Evolutionary conservation across 2,888 invertebrate genomes (phyloP).

Genomic region (Euspilapteryx auroguttella): DNA sequence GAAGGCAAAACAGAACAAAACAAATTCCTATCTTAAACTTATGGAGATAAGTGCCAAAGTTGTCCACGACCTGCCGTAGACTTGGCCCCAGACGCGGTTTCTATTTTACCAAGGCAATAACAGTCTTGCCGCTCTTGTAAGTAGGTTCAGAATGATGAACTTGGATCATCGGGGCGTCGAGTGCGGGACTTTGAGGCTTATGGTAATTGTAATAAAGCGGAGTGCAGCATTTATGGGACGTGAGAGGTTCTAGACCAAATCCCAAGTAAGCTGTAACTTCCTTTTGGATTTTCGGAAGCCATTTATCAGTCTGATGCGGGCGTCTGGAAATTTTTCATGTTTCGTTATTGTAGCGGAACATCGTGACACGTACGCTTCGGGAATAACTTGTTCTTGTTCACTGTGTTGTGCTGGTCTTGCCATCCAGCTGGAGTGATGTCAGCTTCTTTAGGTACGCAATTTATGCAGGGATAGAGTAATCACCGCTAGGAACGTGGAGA

Average conservation of each 20-base stretch:
- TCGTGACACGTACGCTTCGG: slow-evolving; percentile 43
- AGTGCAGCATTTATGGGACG: slow-evolving; percentile 62
- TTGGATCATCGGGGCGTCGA: slow-evolving; percentile 34
- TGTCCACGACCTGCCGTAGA: slow-evolving; percentile 25
- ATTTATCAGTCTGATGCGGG: slow-evolving; percentile 63
- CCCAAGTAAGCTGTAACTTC: slow-evolving; percentile 64
- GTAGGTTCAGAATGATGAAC: slow-evolving; percentile 59
- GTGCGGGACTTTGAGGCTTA: slow-evolving; percentile 62
- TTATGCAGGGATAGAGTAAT: no score
- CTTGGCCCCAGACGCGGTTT: slow-evolving; percentile 43
- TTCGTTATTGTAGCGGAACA: slow-evolving; percentile 52
- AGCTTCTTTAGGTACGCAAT: no score
- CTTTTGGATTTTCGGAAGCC: slow-evolving; percentile 65
- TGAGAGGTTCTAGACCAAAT: slow-evolving; percentile 63
- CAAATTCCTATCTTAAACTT: slow-evolving; percentile 39
- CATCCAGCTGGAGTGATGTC: no score
- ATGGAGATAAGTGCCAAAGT: slow-evolving; percentile 37
- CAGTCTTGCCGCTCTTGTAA: slow-evolving; percentile 47
- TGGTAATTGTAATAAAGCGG: slow-evolving; percentile 63
- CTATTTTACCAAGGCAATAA: slow-evolving; percentile 57
- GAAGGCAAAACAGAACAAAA: slow-evolving; percentile 20
- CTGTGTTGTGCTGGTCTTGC: no score
- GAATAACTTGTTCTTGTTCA: slow-evolving; percentile 16
- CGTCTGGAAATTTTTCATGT: slow-evolving; percentile 63
- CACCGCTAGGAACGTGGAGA: no score